phyloP scores from a whole-genome alignment of 1,140 invertebrate species.

The Drosophila ananassae region DNA sequence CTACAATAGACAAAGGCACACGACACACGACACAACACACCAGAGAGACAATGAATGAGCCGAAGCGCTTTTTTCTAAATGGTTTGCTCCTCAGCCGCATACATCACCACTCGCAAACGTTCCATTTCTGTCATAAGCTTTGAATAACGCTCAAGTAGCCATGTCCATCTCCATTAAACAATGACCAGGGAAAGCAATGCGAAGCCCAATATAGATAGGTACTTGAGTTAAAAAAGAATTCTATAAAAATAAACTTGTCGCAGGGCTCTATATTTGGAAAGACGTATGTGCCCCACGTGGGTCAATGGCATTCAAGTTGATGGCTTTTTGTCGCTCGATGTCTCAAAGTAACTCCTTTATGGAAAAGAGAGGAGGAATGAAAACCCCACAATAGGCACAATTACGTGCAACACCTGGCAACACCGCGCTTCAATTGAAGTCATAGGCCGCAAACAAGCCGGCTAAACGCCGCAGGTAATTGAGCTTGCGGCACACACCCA shows the following conservation, averaged over 20 bases:
- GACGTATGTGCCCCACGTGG: too few relatives aligned
- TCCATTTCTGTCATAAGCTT: conserved; percentile 65
- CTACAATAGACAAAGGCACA: conserved; percentile 68
- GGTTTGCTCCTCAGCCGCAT: conserved; percentile 4
- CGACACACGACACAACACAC: conserved; percentile 48
- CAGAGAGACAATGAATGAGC: conserved; percentile 42
- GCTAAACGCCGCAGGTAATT: conserved; percentile 36
- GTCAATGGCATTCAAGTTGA: neutral
- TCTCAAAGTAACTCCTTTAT: neutral
- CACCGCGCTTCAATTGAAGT: conserved; percentile 19
- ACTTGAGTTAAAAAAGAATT: conserved; percentile 11
- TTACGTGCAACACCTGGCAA: conserved; percentile 21
- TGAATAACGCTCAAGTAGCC: conserved; percentile 31
- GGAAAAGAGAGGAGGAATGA: neutral
- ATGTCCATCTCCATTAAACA: conserved; percentile 41
- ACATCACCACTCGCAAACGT: conserved; percentile 27
- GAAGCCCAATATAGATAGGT: conserved; percentile 25
- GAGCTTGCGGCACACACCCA: conserved; percentile 43
- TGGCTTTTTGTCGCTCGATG: too few relatives aligned
- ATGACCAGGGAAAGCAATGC: too few relatives aligned
- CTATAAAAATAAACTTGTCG: neutral
- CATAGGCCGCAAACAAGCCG: conserved; percentile 8
- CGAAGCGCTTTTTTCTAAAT: conserved; percentile 16
- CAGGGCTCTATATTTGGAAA: neutral
- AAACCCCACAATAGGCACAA: neutral